Conservation (phyloP, 2,888 invertebrate genomes). For the Aquatica leii region DNA sequence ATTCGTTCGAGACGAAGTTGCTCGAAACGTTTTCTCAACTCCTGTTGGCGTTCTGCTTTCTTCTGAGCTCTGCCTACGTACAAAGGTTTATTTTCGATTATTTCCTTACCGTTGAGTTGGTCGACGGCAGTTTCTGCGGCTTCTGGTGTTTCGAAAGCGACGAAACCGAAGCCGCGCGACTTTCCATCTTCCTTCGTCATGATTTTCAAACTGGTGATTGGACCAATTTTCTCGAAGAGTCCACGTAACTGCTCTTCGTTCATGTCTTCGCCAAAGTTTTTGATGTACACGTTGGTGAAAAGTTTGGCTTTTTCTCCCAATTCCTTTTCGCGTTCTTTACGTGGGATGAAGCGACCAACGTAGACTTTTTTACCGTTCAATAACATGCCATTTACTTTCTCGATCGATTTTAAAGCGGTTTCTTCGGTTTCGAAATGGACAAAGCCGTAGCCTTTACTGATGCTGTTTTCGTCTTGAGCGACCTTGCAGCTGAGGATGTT, state of each 20-base stretch:
- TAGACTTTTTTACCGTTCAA: conserved; percentile 98
- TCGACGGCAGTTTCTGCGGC: conserved; percentile 93
- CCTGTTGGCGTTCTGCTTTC: conserved; percentile 97
- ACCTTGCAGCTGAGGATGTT: conserved; percentile 99
- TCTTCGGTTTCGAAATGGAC: conserved; percentile 99
- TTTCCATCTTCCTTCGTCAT: conserved; percentile 94
- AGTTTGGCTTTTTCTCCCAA: conserved; percentile 95
- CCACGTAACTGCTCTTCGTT: conserved; percentile 88
- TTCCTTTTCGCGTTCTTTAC: conserved; percentile 97
- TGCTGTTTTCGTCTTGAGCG: conserved; percentile 93
- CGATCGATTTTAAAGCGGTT: conserved; percentile 96
- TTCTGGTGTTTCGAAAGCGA: conserved; percentile 96
- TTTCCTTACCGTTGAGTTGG: conserved; percentile 82
- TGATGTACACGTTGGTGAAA: conserved; percentile 98
- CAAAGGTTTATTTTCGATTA: conserved; percentile 84
- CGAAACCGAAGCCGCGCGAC: conserved; percentile 98
- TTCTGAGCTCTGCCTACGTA: conserved; percentile 99
- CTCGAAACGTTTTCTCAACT: conserved; percentile 95
- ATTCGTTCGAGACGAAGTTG: conserved; percentile 92
- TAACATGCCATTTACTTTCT: conserved; percentile 95
- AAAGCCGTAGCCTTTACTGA: conserved; percentile 97
- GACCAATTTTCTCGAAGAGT: conserved; percentile 93
- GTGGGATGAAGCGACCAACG: conserved; percentile 97
- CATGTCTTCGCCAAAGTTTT: conserved; percentile 97
- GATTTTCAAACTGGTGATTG: conserved; percentile 90